A percentile compares a stretch with the other conserved stretches of the same genome.
phyloP scores from a whole-genome alignment of 2,113 vertebrate species.

The Phyllostomus hastatus region DNA sequence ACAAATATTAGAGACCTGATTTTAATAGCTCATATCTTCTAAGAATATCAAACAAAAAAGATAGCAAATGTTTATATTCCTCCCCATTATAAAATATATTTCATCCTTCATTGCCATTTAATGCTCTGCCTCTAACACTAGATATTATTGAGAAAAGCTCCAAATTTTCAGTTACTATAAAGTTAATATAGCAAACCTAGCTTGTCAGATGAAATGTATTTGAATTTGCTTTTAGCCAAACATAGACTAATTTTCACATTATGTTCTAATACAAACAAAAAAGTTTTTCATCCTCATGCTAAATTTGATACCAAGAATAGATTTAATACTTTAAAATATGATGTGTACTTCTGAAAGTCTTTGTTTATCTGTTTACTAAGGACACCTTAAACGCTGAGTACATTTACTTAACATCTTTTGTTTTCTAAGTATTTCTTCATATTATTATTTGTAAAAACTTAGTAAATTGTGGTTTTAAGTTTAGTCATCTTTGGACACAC shows the following conservation, averaged over 20 bases:
- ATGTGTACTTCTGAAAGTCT: not conserved
- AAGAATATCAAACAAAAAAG: not conserved
- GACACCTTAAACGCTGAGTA: not conserved
- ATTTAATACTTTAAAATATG: not conserved
- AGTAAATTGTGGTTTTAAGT: not conserved
- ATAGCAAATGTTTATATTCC: not conserved
- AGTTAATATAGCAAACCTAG: not conserved
- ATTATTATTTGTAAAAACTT: not conserved
- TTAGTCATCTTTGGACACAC: not conserved
- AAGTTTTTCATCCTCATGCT: not conserved
- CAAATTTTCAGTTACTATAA: not conserved
- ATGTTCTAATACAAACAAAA: not conserved
- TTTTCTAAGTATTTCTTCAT: constrained; percentile 17
- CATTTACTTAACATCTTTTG: not conserved
- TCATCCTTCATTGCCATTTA: not conserved
- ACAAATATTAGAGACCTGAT: not conserved
- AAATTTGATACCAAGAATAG: not conserved
- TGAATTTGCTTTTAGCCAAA: not conserved
- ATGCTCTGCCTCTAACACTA: not conserved
- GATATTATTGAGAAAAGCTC: not conserved
- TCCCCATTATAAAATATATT: not conserved
- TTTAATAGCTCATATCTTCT: not conserved
- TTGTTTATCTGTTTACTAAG: not conserved
- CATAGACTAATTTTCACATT: not conserved
- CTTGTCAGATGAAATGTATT: not conserved